These are phyloP conservation scores for Schrankia costaestrigalis DNA, from an alignment of 2,888 invertebrate genomes.

Conservation along the genomic window DNA sequence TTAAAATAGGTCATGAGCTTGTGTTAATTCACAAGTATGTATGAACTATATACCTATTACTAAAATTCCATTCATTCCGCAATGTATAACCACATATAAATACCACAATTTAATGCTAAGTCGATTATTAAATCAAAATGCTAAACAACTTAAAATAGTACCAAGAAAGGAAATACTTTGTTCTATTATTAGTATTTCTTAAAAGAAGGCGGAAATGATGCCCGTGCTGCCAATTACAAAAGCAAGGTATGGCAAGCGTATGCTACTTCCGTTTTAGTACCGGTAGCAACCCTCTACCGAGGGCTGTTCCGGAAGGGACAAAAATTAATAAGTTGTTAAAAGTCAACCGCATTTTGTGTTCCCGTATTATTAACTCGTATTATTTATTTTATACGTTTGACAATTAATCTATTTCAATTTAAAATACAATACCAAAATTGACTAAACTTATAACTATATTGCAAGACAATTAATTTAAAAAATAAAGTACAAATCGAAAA, in stretches of 20 bases:
- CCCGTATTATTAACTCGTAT: slow-evolving; percentile 27
- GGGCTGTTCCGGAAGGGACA: slow-evolving; percentile 75
- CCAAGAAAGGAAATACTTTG: slow-evolving; percentile 21
- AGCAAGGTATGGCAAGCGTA: slow-evolving; percentile 65
- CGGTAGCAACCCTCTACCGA: slow-evolving; percentile 60
- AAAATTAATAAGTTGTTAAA: slow-evolving; percentile 67
- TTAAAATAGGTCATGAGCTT: slow-evolving; percentile 46
- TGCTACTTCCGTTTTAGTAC: slow-evolving; percentile 76
- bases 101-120: too few species aligned
- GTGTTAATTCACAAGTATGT: slow-evolving; percentile 29
- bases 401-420: too few species aligned
- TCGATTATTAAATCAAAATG: background rate
- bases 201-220: slow-evolving; percentile 63
- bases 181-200: slow-evolving; percentile 34
- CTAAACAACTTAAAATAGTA: background rate
- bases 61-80: slow-evolving; percentile 32
- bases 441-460: too few species aligned
- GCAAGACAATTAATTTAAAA: too few species aligned
- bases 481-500: too few species aligned
- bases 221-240: slow-evolving; percentile 74
- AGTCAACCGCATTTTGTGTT: slow-evolving; percentile 67
- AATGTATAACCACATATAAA: too few species aligned
- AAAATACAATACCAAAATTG: too few species aligned
- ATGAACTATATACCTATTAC: slow-evolving; percentile 12
- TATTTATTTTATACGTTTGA: too few species aligned